These are phyloP conservation scores for Montipora cactus DNA, from an alignment of 64 coral and sea anemone genomes.

Conservation along the genomic window DNA sequence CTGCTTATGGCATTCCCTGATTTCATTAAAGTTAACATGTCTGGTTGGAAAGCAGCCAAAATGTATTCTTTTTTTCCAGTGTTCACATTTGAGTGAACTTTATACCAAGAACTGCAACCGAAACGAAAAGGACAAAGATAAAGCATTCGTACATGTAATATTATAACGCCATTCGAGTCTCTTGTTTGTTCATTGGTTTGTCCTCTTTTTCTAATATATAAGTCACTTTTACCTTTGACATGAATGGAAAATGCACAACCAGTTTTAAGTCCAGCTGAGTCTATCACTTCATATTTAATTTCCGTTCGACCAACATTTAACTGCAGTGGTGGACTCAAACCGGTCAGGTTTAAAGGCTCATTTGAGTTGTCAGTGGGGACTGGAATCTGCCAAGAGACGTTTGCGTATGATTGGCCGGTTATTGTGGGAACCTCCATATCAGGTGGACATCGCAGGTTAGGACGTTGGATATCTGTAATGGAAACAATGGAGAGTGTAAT, in stretches of 20 bases:
- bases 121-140: too few relatives aligned
- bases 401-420: slow-evolving; percentile 24
- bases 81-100: too few relatives aligned
- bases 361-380: slow-evolving; percentile 63
- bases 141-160: too few relatives aligned
- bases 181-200: too few relatives aligned
- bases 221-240: slow-evolving; percentile 24
- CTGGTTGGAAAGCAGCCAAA: too few relatives aligned
- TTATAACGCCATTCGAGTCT: too few relatives aligned
- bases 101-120: too few relatives aligned
- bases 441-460: slow-evolving; percentile 25
- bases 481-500: too few relatives aligned
- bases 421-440: background rate
- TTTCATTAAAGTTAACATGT: too few relatives aligned
- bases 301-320: slow-evolving; percentile 15
- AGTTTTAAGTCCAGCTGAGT: slow-evolving; percentile 4
- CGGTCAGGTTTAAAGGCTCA: background rate
- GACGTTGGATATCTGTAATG: background rate
- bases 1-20: too few relatives aligned
- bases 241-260: slow-evolving; percentile 32
- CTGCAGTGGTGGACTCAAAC: background rate
- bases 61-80: too few relatives aligned
- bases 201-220: too few relatives aligned
- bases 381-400: slow-evolving; percentile 13
- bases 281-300: slow-evolving; percentile 24